Conservation (phyloP, 2,888 invertebrate species). For the Microchrysa polita region DNA sequence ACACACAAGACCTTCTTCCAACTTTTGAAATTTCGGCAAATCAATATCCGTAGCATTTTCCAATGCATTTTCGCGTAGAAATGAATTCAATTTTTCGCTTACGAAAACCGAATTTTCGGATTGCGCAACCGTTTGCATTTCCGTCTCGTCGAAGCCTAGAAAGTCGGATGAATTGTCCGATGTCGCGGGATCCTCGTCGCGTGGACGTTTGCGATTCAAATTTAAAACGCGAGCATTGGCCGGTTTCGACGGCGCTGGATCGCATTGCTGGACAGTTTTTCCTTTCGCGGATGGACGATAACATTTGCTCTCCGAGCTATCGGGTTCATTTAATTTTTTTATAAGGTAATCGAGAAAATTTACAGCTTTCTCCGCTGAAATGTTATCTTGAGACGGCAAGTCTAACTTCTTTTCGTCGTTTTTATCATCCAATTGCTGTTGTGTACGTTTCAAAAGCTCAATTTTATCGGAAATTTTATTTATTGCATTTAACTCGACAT, state of each 20-base stretch:
- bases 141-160: conserved; percentile 61
- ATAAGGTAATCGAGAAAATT: conserved; percentile 44
- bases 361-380: not conserved
- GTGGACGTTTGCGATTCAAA: not conserved
- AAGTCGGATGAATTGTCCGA: conserved; percentile 54
- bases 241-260: not conserved
- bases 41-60: conserved; percentile 55
- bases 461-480: conserved; percentile 1
- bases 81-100: conserved; percentile 66
- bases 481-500: not conserved
- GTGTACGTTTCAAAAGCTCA: not conserved
- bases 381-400: too few relatives aligned
- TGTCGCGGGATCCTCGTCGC: conserved; percentile 4
- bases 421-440: not conserved
- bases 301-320: not conserved
- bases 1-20: conserved; percentile 60
- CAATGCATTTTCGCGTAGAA: conserved; percentile 65
- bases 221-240: not conserved
- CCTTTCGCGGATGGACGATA: too few relatives aligned
- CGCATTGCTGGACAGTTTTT: not conserved
- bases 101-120: conserved; percentile 62
- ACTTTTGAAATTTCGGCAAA: conserved; percentile 46
- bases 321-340: conserved; percentile 39
- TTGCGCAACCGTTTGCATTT: conserved; percentile 58
- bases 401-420: not conserved